Base-by-base conservation (phyloP, 2,888 invertebrate genomes). In the Odontomyia ornata region DNA sequence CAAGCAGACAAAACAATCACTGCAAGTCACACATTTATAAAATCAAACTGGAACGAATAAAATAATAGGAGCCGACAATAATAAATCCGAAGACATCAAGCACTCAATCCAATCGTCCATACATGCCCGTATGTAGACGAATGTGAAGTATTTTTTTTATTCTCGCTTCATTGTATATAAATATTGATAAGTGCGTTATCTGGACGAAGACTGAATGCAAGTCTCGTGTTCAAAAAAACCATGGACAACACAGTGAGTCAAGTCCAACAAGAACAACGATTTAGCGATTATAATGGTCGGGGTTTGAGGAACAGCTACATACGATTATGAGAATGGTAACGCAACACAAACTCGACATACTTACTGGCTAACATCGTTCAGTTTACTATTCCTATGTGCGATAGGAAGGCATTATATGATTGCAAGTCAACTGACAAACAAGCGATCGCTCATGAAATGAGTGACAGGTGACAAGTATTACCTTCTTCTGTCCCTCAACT, bases 381-480 rank as follows among this genome's bases (percentile, higher is more conserved):
- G 36, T 36, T 36, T 5, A 3, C 36, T 36, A 36, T 9, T 36
- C 36, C 9, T 5, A 3, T 36, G 36, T 36, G 9, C 9, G 36
- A 36, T 36, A 9, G 36, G 5, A 36, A 36, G 9, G 36, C 5
- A 3, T 5, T 36, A 9, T 36, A 36, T 36, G 36, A 36, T 36
- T 36, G 47, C 47, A 69, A 46, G 46, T 46, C 47, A 46, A 46
- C 69, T 46, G 69, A 69, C 69, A 69, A 69, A 69, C 69, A 69
- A 69, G 15, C 76, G 69, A 76, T 76, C 76, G 69, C 36, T 76
- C 76, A 76, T 76, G 69, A 46, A 69, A 36, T 76, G 76, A 76
- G 57, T 76, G 76, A 76, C 76, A 76, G 67, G 36, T 76, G 76
- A 76, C 76, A 76, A 76, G 76, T 57, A 57, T 69, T 69, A 46